phyloP scores from a whole-genome alignment of 2,888 invertebrate species.

The Stenurella melanura region DNA sequence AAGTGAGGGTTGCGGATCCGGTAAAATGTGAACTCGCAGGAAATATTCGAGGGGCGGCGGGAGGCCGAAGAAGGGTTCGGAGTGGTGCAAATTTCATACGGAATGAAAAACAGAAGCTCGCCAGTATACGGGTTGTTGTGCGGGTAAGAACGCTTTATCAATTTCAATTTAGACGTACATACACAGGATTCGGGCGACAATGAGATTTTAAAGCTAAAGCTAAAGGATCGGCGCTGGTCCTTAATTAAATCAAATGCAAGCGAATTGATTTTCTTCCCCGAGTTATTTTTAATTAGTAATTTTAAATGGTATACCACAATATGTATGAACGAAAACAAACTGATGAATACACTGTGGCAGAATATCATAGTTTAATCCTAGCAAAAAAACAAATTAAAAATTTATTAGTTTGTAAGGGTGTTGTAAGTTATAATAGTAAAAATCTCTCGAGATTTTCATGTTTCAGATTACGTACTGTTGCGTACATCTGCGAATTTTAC shows the following conservation, averaged over 20 bases:
- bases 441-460: too few species aligned
- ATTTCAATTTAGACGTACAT: conserved; percentile 62
- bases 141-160: conserved; percentile 63
- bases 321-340: neutral
- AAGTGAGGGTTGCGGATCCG: conserved; percentile 45
- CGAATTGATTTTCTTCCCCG: conserved; percentile 55
- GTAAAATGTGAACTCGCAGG: conserved; percentile 54
- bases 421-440: too few species aligned
- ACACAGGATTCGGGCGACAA: conserved; percentile 55
- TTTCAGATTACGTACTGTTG: too few species aligned
- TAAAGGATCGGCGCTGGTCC: conserved; percentile 59
- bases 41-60: conserved; percentile 53
- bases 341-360: too few species aligned
- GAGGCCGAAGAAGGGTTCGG: conserved; percentile 33
- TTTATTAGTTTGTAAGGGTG: too few species aligned
- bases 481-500: too few species aligned
- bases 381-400: too few species aligned
- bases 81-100: conserved; percentile 30
- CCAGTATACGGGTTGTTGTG: conserved; percentile 48
- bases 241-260: conserved; percentile 58
- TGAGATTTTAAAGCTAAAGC: conserved; percentile 60
- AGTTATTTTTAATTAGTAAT: conserved; percentile 22
- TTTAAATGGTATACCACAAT: neutral
- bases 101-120: conserved; percentile 55
- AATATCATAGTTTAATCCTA: too few species aligned